Evolutionary conservation across 2,797 vertebrate genomes (phyloP).

Genomic region (Peromyscus nudipes): DNA sequence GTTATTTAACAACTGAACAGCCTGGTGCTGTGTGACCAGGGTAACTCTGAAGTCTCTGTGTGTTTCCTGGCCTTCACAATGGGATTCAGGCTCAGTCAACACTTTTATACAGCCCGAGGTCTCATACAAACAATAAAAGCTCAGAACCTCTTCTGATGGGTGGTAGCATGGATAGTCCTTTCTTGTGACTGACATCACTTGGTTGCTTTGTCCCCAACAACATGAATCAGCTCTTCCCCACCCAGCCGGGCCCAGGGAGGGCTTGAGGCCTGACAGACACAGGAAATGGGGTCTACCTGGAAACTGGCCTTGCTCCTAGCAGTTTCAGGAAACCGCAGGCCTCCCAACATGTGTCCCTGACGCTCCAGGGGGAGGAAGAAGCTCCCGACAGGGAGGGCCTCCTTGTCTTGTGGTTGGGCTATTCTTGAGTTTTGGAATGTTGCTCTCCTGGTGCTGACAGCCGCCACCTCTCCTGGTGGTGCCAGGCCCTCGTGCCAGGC

Average conservation of each 20-base stretch:
- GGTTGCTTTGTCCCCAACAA: background rate
- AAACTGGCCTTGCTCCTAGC: background rate
- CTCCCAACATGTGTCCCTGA: constrained; percentile 48
- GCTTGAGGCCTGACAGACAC: background rate
- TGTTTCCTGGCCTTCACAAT: background rate
- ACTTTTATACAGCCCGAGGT: background rate
- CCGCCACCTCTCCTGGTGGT: background rate
- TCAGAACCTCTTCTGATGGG: background rate
- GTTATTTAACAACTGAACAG: background rate
- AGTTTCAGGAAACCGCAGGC: constrained; percentile 29
- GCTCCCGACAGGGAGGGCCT: constrained; percentile 48
- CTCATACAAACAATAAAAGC: background rate
- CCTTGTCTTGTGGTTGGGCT: constrained; percentile 74
- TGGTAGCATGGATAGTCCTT: accelerated
- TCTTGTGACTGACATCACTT: background rate
- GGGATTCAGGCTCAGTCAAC: constrained; percentile 42
- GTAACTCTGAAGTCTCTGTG: background rate
- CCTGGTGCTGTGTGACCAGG: background rate
- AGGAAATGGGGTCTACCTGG: constrained; percentile 14
- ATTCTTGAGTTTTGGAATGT: constrained; percentile 70
- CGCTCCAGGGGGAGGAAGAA: constrained; percentile 3
- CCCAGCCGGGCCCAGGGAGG: background rate
- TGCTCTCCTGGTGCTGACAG: constrained; percentile 59
- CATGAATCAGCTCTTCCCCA: background rate
- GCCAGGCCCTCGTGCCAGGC: constrained; percentile 17